A percentile compares a stretch with the other conserved stretches of the same genome.
phyloP scores from a whole-genome alignment of 2,888 invertebrate species.

The Monopis laevigella region DNA sequence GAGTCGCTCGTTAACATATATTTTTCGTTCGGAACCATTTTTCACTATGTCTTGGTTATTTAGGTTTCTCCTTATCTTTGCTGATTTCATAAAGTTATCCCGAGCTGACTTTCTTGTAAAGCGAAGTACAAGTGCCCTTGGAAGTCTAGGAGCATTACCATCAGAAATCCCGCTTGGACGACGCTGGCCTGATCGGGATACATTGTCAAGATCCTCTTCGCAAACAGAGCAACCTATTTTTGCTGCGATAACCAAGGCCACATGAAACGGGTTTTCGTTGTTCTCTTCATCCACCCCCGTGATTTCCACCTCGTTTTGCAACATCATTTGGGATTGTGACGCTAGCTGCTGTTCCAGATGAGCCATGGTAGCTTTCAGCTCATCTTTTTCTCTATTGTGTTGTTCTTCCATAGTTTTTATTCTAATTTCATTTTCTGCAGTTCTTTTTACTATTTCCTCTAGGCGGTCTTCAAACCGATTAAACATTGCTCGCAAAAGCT shows the following conservation, averaged over 20 bases:
- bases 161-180: too few relatives aligned
- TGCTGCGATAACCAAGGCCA: slow-evolving; percentile 15
- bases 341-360: slow-evolving; percentile 16
- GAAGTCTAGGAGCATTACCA: too few relatives aligned
- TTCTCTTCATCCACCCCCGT: slow-evolving; percentile 17
- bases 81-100: slow-evolving; percentile 20
- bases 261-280: slow-evolving; percentile 19
- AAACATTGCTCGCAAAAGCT: too few relatives aligned
- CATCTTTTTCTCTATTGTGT: background rate
- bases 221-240: slow-evolving; percentile 18
- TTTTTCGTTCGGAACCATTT: background rate
- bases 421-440: background rate
- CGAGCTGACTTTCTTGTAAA: slow-evolving; percentile 18
- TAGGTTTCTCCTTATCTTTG: slow-evolving; percentile 15
- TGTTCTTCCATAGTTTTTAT: background rate
- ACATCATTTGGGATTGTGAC: slow-evolving; percentile 15
- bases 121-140: slow-evolving; percentile 19
- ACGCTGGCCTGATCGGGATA: slow-evolving; percentile 16
- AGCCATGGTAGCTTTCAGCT: slow-evolving; percentile 12
- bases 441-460: background rate
- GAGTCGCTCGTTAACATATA: slow-evolving; percentile 13
- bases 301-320: slow-evolving; percentile 21
- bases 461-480: background rate
- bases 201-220: slow-evolving; percentile 20
- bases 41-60: slow-evolving; percentile 5